A percentile compares a stretch with the other conserved stretches of the same genome.
These are phyloP conservation scores for Sepioteuthis lessoniana DNA, from an alignment of 2,888 invertebrate species.

Conservation along the genomic window DNA sequence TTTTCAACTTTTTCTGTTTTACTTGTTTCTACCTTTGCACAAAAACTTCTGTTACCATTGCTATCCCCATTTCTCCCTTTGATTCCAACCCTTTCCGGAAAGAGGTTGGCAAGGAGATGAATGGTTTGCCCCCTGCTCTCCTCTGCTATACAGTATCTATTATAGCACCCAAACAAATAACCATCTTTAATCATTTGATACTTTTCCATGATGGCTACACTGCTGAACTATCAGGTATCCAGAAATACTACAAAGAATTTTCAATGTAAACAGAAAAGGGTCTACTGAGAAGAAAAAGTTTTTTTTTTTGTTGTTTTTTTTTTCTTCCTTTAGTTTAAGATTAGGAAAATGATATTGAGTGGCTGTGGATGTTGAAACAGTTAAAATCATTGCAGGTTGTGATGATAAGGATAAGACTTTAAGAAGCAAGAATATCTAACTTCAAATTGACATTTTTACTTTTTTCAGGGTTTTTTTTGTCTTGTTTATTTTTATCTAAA, in stretches of 20 bases:
- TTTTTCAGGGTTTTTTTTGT: not conserved
- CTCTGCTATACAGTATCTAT: not conserved
- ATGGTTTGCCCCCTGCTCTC: not conserved
- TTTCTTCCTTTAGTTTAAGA: not conserved
- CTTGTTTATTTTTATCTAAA: not conserved
- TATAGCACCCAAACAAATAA: not conserved
- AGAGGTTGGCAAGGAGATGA: not conserved
- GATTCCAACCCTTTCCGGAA: too few relatives aligned
- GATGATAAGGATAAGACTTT: not conserved
- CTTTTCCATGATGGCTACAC: not conserved
- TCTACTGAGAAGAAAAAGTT: not conserved
- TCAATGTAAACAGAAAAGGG: not conserved
- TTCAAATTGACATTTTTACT: not conserved
- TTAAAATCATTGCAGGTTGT: not conserved
- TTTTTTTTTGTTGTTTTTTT: not conserved
- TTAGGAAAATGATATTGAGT: not conserved
- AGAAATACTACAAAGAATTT: not conserved
- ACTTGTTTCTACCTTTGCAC: too few relatives aligned
- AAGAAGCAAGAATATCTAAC: conserved; percentile 16
- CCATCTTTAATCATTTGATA: not conserved
- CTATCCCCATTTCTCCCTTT: not conserved
- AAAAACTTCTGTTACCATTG: not conserved
- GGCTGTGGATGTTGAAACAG: conserved; percentile 6
- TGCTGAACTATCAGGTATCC: conserved; percentile 3
- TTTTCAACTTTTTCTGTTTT: not conserved